A percentile compares a stretch with the other conserved stretches of the same genome.
Conservation (phyloP, 2,888 invertebrate species). For the Ichneumoninae sp. region DNA sequence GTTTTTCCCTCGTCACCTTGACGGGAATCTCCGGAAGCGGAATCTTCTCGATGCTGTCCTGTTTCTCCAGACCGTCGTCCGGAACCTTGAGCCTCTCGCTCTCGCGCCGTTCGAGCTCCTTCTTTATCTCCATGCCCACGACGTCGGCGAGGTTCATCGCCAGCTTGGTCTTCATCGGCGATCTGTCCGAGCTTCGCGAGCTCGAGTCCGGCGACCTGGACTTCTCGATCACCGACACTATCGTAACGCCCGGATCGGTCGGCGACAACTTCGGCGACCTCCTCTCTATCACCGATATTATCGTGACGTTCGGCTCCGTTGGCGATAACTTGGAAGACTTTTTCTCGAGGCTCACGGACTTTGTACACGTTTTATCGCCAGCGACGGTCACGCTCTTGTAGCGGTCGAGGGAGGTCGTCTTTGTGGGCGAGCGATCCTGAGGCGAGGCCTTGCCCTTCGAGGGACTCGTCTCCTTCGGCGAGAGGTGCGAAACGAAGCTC, state of each 20-base stretch:
- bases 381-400: constrained; percentile 66
- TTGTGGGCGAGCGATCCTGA: constrained; percentile 71
- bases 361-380: constrained; percentile 69
- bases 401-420: constrained; percentile 78
- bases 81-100: constrained; percentile 77
- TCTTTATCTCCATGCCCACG: constrained; percentile 79
- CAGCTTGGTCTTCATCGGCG: constrained; percentile 71
- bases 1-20: constrained; percentile 60
- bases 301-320: constrained; percentile 77
- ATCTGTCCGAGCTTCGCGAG: constrained; percentile 66
- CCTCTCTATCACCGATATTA: constrained; percentile 76
- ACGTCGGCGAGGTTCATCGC: constrained; percentile 78
- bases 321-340: constrained; percentile 77
- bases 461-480: constrained; percentile 77
- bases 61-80: constrained; percentile 79
- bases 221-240: constrained; percentile 79
- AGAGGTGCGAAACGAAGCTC: constrained; percentile 68
- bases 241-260: constrained; percentile 78
- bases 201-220: constrained; percentile 76
- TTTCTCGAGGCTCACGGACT: constrained; percentile 78
- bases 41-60: constrained; percentile 82
- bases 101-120: constrained; percentile 77
- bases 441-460: constrained; percentile 71
- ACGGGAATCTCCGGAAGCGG: constrained; percentile 81
- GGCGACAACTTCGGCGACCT: constrained; percentile 76